Conservation (phyloP, 2,797 vertebrate genomes). For the Capromys pilorides region DNA sequence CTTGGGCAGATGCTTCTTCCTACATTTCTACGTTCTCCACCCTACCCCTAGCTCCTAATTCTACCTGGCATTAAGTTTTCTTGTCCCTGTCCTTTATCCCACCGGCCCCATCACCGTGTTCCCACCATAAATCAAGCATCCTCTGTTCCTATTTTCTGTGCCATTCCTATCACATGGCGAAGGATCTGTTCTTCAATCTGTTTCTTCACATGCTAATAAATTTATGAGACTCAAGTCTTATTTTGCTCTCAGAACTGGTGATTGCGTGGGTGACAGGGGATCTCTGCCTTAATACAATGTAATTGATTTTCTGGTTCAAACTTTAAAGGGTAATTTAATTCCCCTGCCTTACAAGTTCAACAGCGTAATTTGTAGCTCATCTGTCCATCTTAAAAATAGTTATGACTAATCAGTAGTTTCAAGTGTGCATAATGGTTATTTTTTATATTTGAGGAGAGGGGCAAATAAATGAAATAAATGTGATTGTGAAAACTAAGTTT, state of each 20-base stretch:
- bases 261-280: neutral
- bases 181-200: neutral
- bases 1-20: neutral
- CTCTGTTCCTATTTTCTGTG: neutral
- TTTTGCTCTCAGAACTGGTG: neutral
- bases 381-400: conserved; percentile 71
- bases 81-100: neutral
- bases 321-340: conserved; percentile 67
- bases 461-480: conserved; percentile 17
- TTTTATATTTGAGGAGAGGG: conserved; percentile 42
- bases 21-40: neutral
- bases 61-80: neutral
- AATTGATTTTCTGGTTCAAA: conserved; percentile 69
- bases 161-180: neutral
- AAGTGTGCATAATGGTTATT: conserved; percentile 5
- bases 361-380: conserved; percentile 64
- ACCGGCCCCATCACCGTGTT: accelerated
- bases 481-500: neutral
- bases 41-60: neutral
- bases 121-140: neutral
- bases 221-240: neutral
- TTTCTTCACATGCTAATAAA: neutral
- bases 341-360: conserved; percentile 61
- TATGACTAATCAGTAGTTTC: conserved; percentile 62
- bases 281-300: conserved; percentile 30